phyloP scores from a whole-genome alignment of 2,113 vertebrate genomes.

The Siniperca knerii region DNA sequence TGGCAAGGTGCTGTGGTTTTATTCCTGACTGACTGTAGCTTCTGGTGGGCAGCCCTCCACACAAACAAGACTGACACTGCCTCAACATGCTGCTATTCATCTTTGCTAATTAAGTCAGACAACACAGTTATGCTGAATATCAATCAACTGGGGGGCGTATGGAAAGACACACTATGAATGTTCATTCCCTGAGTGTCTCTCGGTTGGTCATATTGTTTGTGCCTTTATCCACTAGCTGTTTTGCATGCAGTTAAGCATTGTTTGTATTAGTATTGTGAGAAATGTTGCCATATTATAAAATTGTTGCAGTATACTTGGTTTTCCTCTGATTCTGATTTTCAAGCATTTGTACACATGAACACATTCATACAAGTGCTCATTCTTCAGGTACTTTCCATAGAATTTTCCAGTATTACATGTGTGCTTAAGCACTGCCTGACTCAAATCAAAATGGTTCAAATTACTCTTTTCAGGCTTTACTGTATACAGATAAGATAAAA shows the following conservation, averaged over 20 bases:
- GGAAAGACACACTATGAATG: constrained; percentile 65
- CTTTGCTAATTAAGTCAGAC: constrained; percentile 80
- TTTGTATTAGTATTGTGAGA: constrained; percentile 2
- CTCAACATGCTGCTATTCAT: constrained; percentile 67
- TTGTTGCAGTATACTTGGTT: background rate
- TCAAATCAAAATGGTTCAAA: background rate
- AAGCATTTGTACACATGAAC: background rate
- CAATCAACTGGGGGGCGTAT: constrained; percentile 72
- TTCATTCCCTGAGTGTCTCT: constrained; percentile 33
- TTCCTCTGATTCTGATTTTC: background rate
- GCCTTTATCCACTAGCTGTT: constrained; percentile 18
- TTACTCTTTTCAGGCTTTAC: background rate
- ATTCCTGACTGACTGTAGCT: constrained; percentile 33
- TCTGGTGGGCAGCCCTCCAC: constrained; percentile 54
- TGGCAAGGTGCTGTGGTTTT: constrained; percentile 57
- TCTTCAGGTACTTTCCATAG: background rate
- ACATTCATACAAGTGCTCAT: background rate
- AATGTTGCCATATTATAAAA: background rate
- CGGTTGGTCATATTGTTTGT: constrained; percentile 38
- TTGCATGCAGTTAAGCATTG: background rate
- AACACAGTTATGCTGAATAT: constrained; percentile 76
- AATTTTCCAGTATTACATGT: background rate
- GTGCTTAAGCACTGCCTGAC: background rate
- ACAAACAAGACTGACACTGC: constrained; percentile 68
- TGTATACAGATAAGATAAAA: background rate